These are phyloP conservation scores for Tachuris rubrigastra DNA, from an alignment of 2,113 vertebrate species.

Conservation along the genomic window DNA sequence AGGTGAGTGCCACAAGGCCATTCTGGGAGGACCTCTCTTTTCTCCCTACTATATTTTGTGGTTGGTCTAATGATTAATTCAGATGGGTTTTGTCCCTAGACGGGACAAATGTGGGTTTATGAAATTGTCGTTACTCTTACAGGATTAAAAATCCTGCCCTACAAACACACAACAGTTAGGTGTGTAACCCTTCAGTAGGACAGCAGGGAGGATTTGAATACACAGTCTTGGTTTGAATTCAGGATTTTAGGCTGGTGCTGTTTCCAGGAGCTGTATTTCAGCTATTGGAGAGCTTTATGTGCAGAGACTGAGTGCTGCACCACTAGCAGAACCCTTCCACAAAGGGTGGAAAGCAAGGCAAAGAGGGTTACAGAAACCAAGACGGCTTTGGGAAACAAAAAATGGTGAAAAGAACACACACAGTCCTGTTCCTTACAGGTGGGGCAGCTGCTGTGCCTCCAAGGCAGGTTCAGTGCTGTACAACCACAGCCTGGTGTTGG, in stretches of 20 bases:
- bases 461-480: fast-evolving
- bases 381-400: neutral
- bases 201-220: neutral
- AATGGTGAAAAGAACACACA: neutral
- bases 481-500: neutral
- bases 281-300: neutral
- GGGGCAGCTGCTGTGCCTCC: neutral
- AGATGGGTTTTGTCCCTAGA: neutral
- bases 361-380: neutral
- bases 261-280: neutral
- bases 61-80: neutral
- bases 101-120: neutral
- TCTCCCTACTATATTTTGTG: neutral
- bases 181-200: neutral
- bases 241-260: neutral
- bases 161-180: neutral
- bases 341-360: neutral
- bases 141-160: neutral
- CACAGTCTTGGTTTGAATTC: neutral
- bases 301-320: neutral
- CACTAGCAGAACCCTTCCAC: neutral
- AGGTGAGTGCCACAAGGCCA: neutral
- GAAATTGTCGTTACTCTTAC: neutral
- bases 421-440: fast-evolving
- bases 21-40: neutral